Evolutionary conservation across 2,113 vertebrate species (phyloP).

Genomic region (Pelobates fuscus): DNA sequence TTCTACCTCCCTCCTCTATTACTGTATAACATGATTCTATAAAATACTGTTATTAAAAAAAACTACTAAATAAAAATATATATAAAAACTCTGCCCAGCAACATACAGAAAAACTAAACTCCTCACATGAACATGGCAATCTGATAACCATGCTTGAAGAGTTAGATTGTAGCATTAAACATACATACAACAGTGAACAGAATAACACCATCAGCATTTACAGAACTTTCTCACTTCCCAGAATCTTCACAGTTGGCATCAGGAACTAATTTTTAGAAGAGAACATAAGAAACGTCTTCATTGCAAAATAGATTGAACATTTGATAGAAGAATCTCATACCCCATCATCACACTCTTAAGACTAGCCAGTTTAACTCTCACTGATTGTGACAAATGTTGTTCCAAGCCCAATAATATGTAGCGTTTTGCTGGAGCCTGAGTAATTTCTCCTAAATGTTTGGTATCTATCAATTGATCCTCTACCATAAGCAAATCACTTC

Average conservation of each 20-base stretch:
- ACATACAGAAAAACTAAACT: no score
- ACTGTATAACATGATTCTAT: no score
- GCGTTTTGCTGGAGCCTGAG: conserved; percentile 33
- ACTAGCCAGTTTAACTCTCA: conserved; percentile 27
- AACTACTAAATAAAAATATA: no score
- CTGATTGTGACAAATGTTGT: conserved; percentile 24
- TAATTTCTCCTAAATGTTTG: conserved; percentile 46
- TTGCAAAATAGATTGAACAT: background rate
- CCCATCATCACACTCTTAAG: conserved; percentile 20
- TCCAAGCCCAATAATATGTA: conserved; percentile 25
- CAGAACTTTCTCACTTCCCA: no score
- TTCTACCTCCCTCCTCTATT: no score
- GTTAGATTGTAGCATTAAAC: no score
- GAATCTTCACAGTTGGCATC: background rate
- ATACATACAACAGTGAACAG: no score
- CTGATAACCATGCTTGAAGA: no score
- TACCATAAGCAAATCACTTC: conserved; percentile 48
- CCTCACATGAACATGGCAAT: no score
- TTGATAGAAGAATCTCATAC: conserved; percentile 1
- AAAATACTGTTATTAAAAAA: no score
- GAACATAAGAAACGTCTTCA: background rate
- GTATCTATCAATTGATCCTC: conserved; percentile 51
- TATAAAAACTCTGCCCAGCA: no score
- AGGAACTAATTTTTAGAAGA: conserved; percentile 2
- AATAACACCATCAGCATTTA: no score